Evolutionary conservation across 2,113 vertebrate genomes (phyloP).

Genomic region (Sterrhoptilus dennistouni): DNA sequence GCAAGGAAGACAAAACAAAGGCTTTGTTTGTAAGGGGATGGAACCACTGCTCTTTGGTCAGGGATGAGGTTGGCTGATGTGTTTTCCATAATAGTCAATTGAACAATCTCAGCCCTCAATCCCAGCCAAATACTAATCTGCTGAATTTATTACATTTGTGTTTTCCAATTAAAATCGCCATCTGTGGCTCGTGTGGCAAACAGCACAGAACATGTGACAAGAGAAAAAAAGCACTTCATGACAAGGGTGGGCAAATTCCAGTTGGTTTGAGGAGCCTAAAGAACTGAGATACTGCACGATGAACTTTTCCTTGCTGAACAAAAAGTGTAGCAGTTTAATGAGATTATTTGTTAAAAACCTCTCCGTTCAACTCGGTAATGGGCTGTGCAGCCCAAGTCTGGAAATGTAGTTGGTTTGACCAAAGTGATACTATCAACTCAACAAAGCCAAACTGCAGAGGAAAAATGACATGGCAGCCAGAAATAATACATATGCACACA

Average conservation of each 20-base stretch:
- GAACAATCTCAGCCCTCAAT: constrained; percentile 59
- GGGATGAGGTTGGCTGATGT: constrained; percentile 69
- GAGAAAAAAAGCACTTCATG: neutral
- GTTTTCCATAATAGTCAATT: constrained; percentile 67
- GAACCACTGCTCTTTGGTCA: constrained; percentile 53
- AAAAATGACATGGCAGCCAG: constrained; percentile 41
- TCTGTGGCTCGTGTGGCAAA: constrained; percentile 42
- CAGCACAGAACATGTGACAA: constrained; percentile 44
- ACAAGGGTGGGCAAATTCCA: neutral
- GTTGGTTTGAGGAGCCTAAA: neutral
- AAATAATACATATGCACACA: neutral
- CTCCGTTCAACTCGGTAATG: neutral
- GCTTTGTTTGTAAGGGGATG: constrained; percentile 65
- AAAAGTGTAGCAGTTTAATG: neutral
- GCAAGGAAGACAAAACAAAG: constrained; percentile 59
- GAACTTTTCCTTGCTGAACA: neutral
- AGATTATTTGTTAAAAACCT: constrained; percentile 26
- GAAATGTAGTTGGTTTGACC: constrained; percentile 57
- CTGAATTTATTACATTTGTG: constrained; percentile 72
- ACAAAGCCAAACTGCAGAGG: constrained; percentile 43
- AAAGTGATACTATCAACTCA: constrained; percentile 24
- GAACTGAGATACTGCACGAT: neutral
- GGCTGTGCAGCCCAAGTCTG: constrained; percentile 15
- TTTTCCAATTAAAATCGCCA: constrained; percentile 69
- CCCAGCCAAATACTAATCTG: constrained; percentile 66